A percentile compares a stretch with the other conserved stretches of the same genome.
These are phyloP conservation scores for Drosophila mayaguana DNA, from an alignment of 2,888 invertebrate genomes.

Conservation along the genomic window DNA sequence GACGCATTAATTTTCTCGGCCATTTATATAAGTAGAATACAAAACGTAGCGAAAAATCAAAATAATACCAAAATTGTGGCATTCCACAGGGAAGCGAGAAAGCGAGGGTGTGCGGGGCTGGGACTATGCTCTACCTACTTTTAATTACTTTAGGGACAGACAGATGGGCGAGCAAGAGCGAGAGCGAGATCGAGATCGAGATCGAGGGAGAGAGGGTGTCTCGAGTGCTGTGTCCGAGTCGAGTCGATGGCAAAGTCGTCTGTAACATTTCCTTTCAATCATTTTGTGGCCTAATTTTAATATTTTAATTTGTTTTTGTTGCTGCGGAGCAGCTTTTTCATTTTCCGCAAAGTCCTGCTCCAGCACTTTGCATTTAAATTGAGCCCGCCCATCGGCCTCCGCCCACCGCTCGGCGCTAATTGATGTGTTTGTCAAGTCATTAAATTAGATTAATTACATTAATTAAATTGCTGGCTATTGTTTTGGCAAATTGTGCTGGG, in stretches of 20 bases:
- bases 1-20: slow-evolving; percentile 67
- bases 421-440: slow-evolving; percentile 82
- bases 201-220: neutral
- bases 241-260: slow-evolving; percentile 46
- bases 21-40: slow-evolving; percentile 66
- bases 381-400: neutral
- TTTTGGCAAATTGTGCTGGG: slow-evolving; percentile 24
- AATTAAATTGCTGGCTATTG: slow-evolving; percentile 67
- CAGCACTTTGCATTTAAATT: slow-evolving; percentile 76
- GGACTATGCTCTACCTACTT: slow-evolving; percentile 68
- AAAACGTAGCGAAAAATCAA: slow-evolving; percentile 36
- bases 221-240: slow-evolving; percentile 7
- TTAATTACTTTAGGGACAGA: slow-evolving; percentile 81
- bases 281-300: slow-evolving; percentile 81
- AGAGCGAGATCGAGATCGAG: neutral
- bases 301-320: slow-evolving; percentile 76
- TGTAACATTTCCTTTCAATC: slow-evolving; percentile 76
- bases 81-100: neutral
- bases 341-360: slow-evolving; percentile 46
- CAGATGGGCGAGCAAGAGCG: slow-evolving; percentile 10
- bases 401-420: slow-evolving; percentile 61
- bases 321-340: slow-evolving; percentile 38
- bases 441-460: slow-evolving; percentile 82
- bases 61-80: slow-evolving; percentile 39
- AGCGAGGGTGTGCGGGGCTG: neutral